A percentile compares a stretch with the other conserved stretches of the same genome.
These are phyloP conservation scores for Thamnophis sirtalis DNA, from an alignment of 2,113 vertebrate species.

Conservation along the genomic window DNA sequence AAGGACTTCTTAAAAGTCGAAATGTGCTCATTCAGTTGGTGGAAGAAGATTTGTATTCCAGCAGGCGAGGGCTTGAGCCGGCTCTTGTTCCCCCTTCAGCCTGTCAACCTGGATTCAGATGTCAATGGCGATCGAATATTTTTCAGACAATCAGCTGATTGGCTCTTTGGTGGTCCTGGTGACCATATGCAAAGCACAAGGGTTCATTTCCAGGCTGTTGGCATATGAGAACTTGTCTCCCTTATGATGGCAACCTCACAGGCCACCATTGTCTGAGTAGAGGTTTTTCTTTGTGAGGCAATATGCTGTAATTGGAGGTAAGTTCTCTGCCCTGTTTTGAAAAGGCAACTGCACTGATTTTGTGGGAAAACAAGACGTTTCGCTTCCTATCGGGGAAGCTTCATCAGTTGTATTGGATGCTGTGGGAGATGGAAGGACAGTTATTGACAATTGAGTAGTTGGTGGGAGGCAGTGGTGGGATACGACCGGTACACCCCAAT, in stretches of 20 bases:
- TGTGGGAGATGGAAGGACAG: neutral
- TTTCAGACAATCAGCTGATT: neutral
- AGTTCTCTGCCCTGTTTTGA: neutral
- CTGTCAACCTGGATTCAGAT: too few species aligned
- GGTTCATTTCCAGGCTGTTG: neutral
- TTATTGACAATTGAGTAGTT: neutral
- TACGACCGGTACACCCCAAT: too few species aligned
- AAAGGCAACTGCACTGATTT: neutral
- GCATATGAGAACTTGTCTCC: neutral
- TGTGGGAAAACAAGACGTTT: neutral
- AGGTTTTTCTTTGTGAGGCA: neutral
- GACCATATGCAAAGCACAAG: neutral
- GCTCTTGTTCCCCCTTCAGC: neutral
- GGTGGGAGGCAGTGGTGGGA: neutral
- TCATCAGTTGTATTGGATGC: neutral
- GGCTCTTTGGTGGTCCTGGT: neutral
- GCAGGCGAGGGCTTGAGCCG: neutral
- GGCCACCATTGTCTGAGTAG: neutral
- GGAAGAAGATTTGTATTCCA: neutral
- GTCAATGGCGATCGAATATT: neutral
- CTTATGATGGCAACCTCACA: neutral
- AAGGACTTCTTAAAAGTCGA: neutral
- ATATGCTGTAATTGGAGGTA: neutral
- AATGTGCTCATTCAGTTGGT: neutral
- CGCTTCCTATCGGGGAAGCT: neutral